phyloP scores from a whole-genome alignment of 2,888 invertebrate genomes.

The Drosophila hamatofila region DNA sequence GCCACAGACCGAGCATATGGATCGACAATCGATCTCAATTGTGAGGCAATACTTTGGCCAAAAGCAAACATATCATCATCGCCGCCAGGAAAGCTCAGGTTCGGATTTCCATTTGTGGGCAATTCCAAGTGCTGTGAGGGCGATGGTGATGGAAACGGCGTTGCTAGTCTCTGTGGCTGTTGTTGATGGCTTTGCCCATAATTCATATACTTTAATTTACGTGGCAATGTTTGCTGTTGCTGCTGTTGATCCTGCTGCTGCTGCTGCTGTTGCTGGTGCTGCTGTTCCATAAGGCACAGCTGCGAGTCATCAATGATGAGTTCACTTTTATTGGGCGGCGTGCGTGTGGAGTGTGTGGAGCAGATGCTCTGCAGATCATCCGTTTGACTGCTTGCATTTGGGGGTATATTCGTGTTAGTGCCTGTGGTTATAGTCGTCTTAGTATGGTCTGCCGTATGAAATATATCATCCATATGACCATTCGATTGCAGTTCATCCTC shows the following conservation, averaged over 20 bases:
- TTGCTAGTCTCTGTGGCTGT: constrained; percentile 32
- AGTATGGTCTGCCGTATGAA: constrained; percentile 13
- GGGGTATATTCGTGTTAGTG: constrained; percentile 28
- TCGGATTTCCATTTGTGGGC: constrained; percentile 7
- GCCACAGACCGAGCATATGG: constrained; percentile 79
- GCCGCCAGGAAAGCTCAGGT: constrained; percentile 24
- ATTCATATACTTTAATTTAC: constrained; percentile 34
- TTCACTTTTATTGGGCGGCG: constrained; percentile 43
- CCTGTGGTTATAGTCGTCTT: constrained; percentile 17
- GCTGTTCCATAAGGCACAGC: constrained; percentile 41
- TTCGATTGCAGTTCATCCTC: constrained; percentile 10
- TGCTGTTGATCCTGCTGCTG: constrained; percentile 29
- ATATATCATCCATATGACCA: constrained; percentile 16
- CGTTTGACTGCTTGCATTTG: constrained; percentile 33
- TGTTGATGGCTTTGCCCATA: constrained; percentile 15
- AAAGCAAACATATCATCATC: constrained; percentile 75
- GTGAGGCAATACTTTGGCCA: constrained; percentile 79
- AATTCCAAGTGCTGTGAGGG: constrained; percentile 40
- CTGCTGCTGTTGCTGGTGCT: constrained; percentile 20
- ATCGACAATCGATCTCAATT: constrained; percentile 74
- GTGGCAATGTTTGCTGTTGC: constrained; percentile 30
- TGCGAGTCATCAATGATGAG: constrained; percentile 53
- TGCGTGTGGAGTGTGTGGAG: not conserved
- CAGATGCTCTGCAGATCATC: constrained; percentile 25
- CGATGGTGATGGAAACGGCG: constrained; percentile 42